Conservation (phyloP, 2,797 vertebrate genomes). For the Heteromormyrus szaboi region DNA sequence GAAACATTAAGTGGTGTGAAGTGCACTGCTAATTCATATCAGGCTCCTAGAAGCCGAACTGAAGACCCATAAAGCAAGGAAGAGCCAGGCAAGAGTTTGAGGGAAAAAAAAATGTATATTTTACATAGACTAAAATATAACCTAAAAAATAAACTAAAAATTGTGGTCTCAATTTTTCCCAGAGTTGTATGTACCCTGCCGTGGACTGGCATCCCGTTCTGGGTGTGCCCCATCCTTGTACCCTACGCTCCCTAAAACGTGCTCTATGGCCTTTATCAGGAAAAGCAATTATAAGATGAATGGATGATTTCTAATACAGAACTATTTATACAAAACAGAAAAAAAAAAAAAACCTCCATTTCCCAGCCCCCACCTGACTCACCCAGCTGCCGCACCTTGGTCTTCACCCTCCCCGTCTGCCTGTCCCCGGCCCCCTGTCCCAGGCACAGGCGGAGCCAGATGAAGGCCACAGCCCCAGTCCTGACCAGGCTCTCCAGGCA, state of each 20-base stretch:
- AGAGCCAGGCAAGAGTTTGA: neutral
- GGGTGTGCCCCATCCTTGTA: neutral
- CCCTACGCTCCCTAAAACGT: neutral
- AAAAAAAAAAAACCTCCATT: neutral
- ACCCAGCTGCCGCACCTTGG: constrained; percentile 74
- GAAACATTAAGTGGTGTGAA: neutral
- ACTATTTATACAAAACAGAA: neutral
- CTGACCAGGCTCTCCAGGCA: constrained; percentile 79
- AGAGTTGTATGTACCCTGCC: neutral
- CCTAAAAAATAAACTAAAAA: neutral
- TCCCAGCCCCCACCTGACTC: neutral
- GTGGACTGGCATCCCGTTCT: neutral
- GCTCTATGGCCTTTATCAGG: neutral
- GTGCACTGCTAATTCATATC: neutral
- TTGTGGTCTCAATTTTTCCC: neutral
- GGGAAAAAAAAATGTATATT: neutral
- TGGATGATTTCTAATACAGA: neutral
- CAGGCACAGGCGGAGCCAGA: constrained; percentile 66
- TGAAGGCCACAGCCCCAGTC: constrained; percentile 65
- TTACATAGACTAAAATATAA: neutral
- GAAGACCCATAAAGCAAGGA: neutral
- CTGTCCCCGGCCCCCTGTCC: constrained; percentile 32
- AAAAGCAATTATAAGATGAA: neutral
- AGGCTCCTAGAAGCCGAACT: neutral
- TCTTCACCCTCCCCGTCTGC: constrained; percentile 45